Percentiles rank a stretch among this genome's conserved stretches.
phyloP scores from a whole-genome alignment of 2,888 invertebrate genomes.

The Nomada flava region DNA sequence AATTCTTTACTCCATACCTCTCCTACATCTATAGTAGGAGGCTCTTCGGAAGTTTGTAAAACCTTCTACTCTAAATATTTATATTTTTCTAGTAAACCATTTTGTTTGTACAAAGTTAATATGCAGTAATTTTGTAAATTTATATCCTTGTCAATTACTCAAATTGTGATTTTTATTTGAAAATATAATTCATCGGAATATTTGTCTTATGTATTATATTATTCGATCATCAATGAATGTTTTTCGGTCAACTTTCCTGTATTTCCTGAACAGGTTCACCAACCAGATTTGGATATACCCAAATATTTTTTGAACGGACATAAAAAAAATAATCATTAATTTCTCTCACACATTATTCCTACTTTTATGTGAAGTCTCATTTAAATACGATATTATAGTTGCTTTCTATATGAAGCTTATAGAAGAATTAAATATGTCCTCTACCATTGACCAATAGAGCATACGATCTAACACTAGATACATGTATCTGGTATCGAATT shows the following conservation, averaged over 20 bases:
- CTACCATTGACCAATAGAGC: conserved; percentile 13
- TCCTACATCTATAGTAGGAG: background rate
- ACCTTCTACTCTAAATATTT: background rate
- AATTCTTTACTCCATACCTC: background rate
- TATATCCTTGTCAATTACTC: background rate
- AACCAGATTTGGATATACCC: background rate
- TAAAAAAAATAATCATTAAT: background rate
- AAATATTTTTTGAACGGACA: background rate
- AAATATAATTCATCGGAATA: background rate
- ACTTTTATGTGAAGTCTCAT: background rate
- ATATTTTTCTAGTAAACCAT: background rate
- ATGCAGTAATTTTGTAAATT: background rate
- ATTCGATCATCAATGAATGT: background rate
- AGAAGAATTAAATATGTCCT: background rate
- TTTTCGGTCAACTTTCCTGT: background rate
- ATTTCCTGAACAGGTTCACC: background rate
- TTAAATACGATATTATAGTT: background rate
- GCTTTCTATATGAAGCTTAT: background rate
- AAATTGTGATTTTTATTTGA: background rate
- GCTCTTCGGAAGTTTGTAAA: background rate
- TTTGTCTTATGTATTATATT: background rate
- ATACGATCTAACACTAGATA: conserved; percentile 2
- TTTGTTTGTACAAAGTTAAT: background rate
- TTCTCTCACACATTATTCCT: background rate
- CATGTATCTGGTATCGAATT: background rate